A percentile compares a stretch with the other conserved stretches of the same genome.
phyloP scores from a whole-genome alignment of 2,113 vertebrate species.

The Proteles cristata region DNA sequence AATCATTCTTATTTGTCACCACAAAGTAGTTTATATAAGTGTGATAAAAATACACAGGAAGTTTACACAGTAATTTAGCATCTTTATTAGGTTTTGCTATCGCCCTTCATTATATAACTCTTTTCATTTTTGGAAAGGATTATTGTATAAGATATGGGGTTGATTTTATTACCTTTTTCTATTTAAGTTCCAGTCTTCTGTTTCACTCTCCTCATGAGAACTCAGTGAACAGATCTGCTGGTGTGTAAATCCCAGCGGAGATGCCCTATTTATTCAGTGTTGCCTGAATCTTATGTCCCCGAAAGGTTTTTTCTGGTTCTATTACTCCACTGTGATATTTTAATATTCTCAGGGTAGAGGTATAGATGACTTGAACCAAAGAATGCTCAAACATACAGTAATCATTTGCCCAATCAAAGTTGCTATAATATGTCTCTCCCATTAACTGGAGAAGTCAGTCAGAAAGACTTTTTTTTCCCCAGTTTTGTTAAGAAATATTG shows the following conservation, averaged over 20 bases:
- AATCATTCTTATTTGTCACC: neutral
- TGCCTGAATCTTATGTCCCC: neutral
- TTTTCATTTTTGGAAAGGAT: constrained; percentile 25
- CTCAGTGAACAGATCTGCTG: neutral
- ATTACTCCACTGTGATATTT: constrained; percentile 37
- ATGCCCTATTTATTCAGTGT: constrained; percentile 56
- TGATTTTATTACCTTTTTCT: constrained; percentile 28
- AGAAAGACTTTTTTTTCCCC: neutral
- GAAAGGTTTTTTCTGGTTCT: constrained; percentile 35
- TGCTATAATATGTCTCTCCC: neutral
- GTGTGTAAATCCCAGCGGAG: constrained; percentile 1
- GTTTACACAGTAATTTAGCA: neutral
- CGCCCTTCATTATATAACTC: neutral
- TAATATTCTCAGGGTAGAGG: constrained; percentile 18
- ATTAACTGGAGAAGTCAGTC: neutral
- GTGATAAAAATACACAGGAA: neutral
- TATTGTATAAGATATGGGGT: neutral
- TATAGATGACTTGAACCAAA: neutral
- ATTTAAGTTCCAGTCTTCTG: neutral
- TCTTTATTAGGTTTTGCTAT: neutral
- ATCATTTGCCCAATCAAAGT: neutral
- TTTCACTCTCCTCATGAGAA: neutral
- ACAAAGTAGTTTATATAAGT: neutral
- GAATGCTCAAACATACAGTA: neutral
- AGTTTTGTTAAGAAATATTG: neutral